Percentiles rank a stretch among this genome's conserved stretches.
phyloP scores from a whole-genome alignment of 2,797 vertebrate genomes.

The Gouania willdenowi region DNA sequence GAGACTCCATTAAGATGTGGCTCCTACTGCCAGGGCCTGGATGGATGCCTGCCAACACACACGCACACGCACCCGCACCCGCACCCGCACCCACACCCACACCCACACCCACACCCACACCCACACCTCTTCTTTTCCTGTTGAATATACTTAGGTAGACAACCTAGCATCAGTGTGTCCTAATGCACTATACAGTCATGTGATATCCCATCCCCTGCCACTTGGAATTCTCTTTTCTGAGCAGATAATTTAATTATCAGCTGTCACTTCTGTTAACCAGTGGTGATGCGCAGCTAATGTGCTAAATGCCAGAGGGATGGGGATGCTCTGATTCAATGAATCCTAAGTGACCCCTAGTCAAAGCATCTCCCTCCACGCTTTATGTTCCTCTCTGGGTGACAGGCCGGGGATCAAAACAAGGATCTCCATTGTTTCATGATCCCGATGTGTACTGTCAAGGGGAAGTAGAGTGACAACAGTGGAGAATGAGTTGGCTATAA shows the following conservation, averaged over 20 bases:
- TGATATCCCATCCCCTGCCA: constrained; percentile 16
- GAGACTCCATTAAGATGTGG: constrained; percentile 54
- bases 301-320: constrained; percentile 44
- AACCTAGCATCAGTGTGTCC: constrained; percentile 18
- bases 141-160: no score
- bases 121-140: no score
- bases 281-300: constrained; percentile 44
- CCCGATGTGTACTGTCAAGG: constrained; percentile 5
- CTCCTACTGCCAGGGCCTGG: constrained; percentile 31
- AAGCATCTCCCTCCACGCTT: constrained; percentile 31
- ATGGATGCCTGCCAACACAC: not conserved
- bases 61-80: not conserved
- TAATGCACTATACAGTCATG: constrained; percentile 4
- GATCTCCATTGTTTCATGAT: constrained; percentile 33
- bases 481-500: constrained; percentile 4
- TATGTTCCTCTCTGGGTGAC: constrained; percentile 7
- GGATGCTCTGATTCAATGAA: constrained; percentile 44
- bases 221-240: constrained; percentile 28
- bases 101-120: constrained; percentile 5
- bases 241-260: constrained; percentile 51
- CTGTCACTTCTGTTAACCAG: constrained; percentile 43
- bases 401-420: constrained; percentile 35
- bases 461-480: constrained; percentile 2
- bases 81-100: constrained; percentile 8
- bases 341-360: constrained; percentile 42